Conservation (phyloP, 2,113 vertebrate genomes). For the Eira barbara region DNA sequence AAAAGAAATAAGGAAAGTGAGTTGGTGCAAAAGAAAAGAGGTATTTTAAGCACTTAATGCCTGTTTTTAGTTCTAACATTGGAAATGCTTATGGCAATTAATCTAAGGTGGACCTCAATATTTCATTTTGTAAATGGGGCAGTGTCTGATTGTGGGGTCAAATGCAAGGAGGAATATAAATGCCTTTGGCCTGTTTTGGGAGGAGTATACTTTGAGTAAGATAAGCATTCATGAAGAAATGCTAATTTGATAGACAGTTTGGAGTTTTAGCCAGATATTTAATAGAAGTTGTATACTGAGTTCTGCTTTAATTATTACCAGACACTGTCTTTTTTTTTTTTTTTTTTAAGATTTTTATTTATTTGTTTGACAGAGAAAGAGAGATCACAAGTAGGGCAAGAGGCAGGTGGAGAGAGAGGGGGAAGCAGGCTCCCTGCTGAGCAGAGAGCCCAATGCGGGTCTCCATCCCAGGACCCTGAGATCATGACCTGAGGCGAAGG, state of each 20-base stretch:
- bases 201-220: neutral
- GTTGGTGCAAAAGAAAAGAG: neutral
- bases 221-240: neutral
- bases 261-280: slow-evolving; percentile 11
- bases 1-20: slow-evolving; percentile 17
- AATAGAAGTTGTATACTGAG: neutral
- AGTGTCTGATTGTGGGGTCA: slow-evolving; percentile 22
- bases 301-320: neutral
- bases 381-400: too few relatives aligned
- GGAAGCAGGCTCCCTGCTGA: too few relatives aligned
- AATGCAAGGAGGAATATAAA: neutral
- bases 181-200: slow-evolving; percentile 34
- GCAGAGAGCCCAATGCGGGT: too few relatives aligned
- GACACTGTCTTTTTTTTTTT: neutral
- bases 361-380: too few relatives aligned
- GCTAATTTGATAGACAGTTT: slow-evolving; percentile 35
- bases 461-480: too few relatives aligned
- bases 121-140: slow-evolving; percentile 40
- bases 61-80: neutral
- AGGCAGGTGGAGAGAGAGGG: too few relatives aligned
- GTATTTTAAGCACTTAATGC: neutral
- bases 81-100: neutral
- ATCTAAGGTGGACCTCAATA: neutral
- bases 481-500: too few relatives aligned
- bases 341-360: too few relatives aligned